Base-by-base conservation (phyloP, 2,113 vertebrate genomes). In the Amblyopsis rosae region DNA sequence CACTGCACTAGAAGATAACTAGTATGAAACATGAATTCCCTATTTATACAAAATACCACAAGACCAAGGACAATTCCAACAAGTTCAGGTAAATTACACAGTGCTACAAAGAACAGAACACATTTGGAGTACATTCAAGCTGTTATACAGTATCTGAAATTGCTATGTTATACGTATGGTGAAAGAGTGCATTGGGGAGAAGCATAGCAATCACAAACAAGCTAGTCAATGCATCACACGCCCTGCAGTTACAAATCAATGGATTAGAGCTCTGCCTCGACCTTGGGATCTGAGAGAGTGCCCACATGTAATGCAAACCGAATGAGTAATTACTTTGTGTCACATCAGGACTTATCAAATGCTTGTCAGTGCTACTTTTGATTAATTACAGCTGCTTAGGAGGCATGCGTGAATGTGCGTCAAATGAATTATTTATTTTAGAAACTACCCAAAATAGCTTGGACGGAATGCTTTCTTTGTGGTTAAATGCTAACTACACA, bases 241-340 rank as follows among this genome's bases (percentile, higher is more conserved):
- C 73, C 56, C 9, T 9, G 3, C 69, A 54, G 66, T 63, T 41
- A 61, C 60, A 55, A 78, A 83, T 82, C 82, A 79, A 69, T 73
- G 60, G 12, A 62, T 15, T 48, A 56, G 56, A 77, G 63, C 75
- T 72, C 62, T 3, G 62, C 53, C 55, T 41, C 79, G 75, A 89
- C 87, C 86, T 88, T 82, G 80, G 71, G 56, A 75, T 79, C 45
- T 70, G 67, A 67, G 60, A 55, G 72, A 70, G 67, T 10, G 19
- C 70, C 81, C 54, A 65, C 69, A 64, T 57, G 12, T 59, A 57
- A n/a, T 62, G 62, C 56, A 64, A 70, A 75, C 70, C 55, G 62
- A 83, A 76, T 82, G 70, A 86, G 59, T 84, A 83, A 88, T 83
- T 80, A 77, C 73, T 79, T 80, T 72, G 65, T 74, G 73, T 74